Evolutionary conservation across 2,797 vertebrate genomes (phyloP).

Genomic region (Hippopotamyrus pictus): DNA sequence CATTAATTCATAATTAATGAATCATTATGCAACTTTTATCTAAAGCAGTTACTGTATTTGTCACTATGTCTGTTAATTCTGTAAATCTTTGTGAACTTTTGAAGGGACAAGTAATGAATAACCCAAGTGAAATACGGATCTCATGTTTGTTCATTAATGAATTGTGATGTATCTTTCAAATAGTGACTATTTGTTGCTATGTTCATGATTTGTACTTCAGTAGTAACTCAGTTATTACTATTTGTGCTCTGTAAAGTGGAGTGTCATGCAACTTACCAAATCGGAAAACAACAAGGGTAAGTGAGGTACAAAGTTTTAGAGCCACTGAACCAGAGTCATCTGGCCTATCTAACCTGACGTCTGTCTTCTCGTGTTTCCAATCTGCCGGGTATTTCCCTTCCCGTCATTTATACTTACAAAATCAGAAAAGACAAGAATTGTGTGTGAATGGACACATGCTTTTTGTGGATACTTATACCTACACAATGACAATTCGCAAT

Average conservation of each 20-base stretch:
- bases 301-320: background rate
- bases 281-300: background rate
- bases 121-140: background rate
- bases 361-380: background rate
- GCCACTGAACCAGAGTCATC: background rate
- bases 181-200: background rate
- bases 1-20: background rate
- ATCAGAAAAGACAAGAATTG: background rate
- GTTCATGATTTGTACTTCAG: background rate
- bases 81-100: background rate
- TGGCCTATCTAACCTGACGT: background rate
- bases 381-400: background rate
- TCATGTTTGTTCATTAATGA: background rate
- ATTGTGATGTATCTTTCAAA: background rate
- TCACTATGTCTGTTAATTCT: background rate
- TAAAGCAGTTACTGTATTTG: background rate
- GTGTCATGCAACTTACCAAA: background rate
- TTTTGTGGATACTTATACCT: background rate
- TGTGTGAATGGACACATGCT: background rate
- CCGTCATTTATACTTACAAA: too few species aligned
- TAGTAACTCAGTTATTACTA: background rate
- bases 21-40: background rate
- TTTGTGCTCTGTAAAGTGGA: background rate
- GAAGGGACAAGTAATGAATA: background rate
- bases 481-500: background rate